Evolutionary conservation across 2,113 vertebrate genomes (phyloP).

Genomic region (Xenopus laevis): DNA sequence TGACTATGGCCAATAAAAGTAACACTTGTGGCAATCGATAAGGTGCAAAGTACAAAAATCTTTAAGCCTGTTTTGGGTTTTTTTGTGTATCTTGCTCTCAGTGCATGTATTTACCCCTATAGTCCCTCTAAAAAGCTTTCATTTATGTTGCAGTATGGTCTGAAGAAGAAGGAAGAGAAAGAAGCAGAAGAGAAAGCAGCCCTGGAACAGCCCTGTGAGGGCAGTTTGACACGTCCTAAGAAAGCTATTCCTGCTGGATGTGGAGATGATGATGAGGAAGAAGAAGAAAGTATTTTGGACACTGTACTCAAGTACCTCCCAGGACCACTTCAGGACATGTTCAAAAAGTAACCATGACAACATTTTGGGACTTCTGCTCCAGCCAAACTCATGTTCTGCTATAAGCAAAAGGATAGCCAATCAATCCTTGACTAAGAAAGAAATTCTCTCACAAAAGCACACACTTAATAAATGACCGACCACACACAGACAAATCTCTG

Average conservation of each 20-base stretch:
- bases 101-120: no score
- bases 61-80: no score
- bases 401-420: constrained; percentile 26
- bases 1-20: no score
- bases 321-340: constrained; percentile 95
- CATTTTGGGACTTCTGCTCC: constrained; percentile 32
- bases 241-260: constrained; percentile 93
- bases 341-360: constrained; percentile 85
- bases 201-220: constrained; percentile 93
- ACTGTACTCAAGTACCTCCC: constrained; percentile 97
- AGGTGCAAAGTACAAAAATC: no score
- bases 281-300: constrained; percentile 95
- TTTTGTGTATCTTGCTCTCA: no score
- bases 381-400: constrained; percentile 31
- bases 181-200: constrained; percentile 96
- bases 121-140: background rate
- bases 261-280: constrained; percentile 89
- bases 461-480: background rate
- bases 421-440: constrained; percentile 17
- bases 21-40: no score
- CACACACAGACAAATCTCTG: background rate
- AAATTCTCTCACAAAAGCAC: constrained; percentile 9
- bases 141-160: constrained; percentile 76
- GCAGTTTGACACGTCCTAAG: constrained; percentile 92
- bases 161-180: constrained; percentile 98